Conservation (phyloP, 2,888 invertebrate species). For the Bellardia pandia region DNA sequence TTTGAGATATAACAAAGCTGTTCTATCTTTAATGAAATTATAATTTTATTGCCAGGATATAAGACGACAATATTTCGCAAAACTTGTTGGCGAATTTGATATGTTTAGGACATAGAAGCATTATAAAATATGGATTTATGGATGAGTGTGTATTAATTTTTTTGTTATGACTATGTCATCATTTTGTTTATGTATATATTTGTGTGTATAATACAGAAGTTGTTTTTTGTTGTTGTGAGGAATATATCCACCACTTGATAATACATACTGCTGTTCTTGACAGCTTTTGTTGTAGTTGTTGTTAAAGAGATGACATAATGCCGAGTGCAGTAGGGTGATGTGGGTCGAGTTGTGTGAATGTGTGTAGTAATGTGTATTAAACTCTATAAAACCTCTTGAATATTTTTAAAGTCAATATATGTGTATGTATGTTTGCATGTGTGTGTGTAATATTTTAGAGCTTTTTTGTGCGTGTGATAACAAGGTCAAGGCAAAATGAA, state of each 20-base stretch:
- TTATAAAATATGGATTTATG: background rate
- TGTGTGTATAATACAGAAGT: background rate
- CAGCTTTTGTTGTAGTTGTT: background rate
- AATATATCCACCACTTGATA: background rate
- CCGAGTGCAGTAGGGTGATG: background rate
- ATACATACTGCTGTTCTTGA: background rate
- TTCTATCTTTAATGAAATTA: no score
- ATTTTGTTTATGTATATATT: constrained; percentile 22
- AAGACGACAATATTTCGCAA: background rate
- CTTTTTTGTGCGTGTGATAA: constrained; percentile 35
- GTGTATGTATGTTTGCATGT: background rate
- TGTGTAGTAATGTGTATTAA: constrained; percentile 8
- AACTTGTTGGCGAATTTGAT: background rate
- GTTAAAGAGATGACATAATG: constrained; percentile 36
- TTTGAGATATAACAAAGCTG: no score
- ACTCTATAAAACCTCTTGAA: constrained; percentile 24
- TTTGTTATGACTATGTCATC: constrained; percentile 23
- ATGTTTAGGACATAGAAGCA: background rate
- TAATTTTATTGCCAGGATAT: background rate
- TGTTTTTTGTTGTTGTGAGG: constrained; percentile 17
- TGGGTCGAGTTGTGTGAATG: background rate
- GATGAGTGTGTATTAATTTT: background rate
- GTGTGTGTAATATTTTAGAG: constrained; percentile 8
- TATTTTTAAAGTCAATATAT: constrained; percentile 22
- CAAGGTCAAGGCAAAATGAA: constrained; percentile 58